Evolutionary conservation across 2,113 vertebrate genomes (phyloP).

Genomic region (Scartelaos histophorus): DNA sequence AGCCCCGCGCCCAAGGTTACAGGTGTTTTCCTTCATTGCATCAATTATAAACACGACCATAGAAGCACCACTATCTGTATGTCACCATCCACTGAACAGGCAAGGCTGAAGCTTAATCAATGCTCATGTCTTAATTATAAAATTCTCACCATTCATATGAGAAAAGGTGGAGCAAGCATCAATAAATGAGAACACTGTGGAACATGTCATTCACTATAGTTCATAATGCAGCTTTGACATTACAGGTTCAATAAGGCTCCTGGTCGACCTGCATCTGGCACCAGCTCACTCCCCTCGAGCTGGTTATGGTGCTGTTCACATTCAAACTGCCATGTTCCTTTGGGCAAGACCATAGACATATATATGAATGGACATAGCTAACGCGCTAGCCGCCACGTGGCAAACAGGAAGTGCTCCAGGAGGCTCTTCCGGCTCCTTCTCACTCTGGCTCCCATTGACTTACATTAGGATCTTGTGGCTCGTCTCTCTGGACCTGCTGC

Average conservation of each 20-base stretch:
- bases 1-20: conserved; percentile 66
- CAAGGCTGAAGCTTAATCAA: conserved; percentile 16
- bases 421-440: too few relatives aligned
- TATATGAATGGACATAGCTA: too few relatives aligned
- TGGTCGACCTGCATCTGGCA: not conserved
- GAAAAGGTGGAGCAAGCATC: not conserved
- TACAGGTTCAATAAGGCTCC: not conserved
- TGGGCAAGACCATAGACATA: too few relatives aligned
- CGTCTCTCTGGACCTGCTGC: too few relatives aligned
- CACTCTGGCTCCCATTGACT: too few relatives aligned
- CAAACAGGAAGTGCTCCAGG: too few relatives aligned
- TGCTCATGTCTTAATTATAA: not conserved
- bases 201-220: not conserved
- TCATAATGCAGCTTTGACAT: not conserved
- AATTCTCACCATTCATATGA: not conserved
- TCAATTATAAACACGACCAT: conserved; percentile 59
- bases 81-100: conserved; percentile 15
- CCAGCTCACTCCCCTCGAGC: not conserved
- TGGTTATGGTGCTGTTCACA: not conserved
- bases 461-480: too few relatives aligned
- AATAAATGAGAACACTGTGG: not conserved
- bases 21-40: conserved; percentile 51
- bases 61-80: not conserved
- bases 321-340: not conserved
- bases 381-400: too few relatives aligned